Evolutionary conservation across 1,140 invertebrate species (phyloP).

Genomic region (Drosophila ananassae): DNA sequence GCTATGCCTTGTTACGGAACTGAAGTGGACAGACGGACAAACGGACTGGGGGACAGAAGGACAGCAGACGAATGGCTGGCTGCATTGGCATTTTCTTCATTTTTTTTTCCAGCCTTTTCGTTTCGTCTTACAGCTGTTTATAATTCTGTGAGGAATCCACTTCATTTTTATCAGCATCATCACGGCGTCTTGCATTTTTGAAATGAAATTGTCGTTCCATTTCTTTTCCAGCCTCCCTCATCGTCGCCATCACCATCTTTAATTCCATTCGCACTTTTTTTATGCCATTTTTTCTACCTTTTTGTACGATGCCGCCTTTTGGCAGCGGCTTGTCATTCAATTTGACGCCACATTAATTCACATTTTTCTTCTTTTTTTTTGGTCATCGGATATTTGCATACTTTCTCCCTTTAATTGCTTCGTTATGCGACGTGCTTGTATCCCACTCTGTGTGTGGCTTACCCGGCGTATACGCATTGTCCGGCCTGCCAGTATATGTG

Average conservation of each 20-base stretch:
- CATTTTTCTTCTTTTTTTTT: constrained; percentile 27
- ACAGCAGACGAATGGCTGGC: constrained; percentile 6
- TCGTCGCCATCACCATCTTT: constrained; percentile 55
- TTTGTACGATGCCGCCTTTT: constrained; percentile 6
- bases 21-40: constrained; percentile 4
- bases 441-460: constrained; percentile 3
- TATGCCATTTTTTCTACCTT: constrained; percentile 25
- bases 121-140: constrained; percentile 62
- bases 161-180: constrained; percentile 78
- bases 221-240: constrained; percentile 19
- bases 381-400: constrained; percentile 43
- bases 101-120: constrained; percentile 11
- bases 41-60: not conserved
- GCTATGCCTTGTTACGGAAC: constrained; percentile 29
- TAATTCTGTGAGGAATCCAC: constrained; percentile 67
- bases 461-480: constrained; percentile 54
- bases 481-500: not conserved
- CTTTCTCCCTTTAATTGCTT: constrained; percentile 65
- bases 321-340: constrained; percentile 68
- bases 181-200: constrained; percentile 75
- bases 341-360: constrained; percentile 79
- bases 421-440: constrained; percentile 40
- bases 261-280: constrained; percentile 61
- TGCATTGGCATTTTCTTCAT: constrained; percentile 44
- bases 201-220: constrained; percentile 56